A percentile compares a stretch with the other conserved stretches of the same genome.
Evolutionary conservation across 1,140 invertebrate genomes (phyloP).

Genomic region (Leptopilina clavipes): DNA sequence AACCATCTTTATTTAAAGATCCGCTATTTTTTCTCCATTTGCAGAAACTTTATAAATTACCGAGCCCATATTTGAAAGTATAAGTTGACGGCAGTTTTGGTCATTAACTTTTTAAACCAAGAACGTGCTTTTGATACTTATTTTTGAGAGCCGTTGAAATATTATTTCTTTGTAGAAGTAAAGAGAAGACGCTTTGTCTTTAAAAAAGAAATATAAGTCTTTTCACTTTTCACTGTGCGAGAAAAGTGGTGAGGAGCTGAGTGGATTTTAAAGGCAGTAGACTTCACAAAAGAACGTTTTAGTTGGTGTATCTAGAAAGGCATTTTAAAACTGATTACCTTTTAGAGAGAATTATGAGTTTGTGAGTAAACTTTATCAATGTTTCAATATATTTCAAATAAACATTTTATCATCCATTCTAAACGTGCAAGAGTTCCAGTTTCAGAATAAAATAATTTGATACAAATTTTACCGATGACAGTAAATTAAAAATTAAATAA

Average conservation of each 20-base stretch:
- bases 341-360: background rate
- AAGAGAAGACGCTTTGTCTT: slow-evolving; percentile 15
- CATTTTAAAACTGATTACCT: background rate
- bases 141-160: slow-evolving; percentile 22
- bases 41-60: background rate
- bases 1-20: background rate
- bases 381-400: too few species aligned
- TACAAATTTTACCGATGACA: too few species aligned
- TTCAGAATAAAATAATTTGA: too few species aligned
- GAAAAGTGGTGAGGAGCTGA: slow-evolving; percentile 6
- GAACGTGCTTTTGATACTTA: slow-evolving; percentile 12
- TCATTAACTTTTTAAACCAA: slow-evolving; percentile 15
- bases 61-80: background rate
- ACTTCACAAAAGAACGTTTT: slow-evolving; percentile 4
- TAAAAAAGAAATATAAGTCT: slow-evolving; percentile 24
- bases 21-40: background rate
- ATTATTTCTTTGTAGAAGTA: slow-evolving; percentile 29
- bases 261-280: background rate
- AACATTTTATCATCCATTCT: too few species aligned
- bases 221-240: slow-evolving; percentile 7
- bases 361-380: background rate
- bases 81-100: background rate
- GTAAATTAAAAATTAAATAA: too few species aligned
- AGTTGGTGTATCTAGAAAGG: background rate
- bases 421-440: too few species aligned